Base-by-base conservation (phyloP, 2,888 invertebrate species). In the Pterobdella sp. region DNA sequence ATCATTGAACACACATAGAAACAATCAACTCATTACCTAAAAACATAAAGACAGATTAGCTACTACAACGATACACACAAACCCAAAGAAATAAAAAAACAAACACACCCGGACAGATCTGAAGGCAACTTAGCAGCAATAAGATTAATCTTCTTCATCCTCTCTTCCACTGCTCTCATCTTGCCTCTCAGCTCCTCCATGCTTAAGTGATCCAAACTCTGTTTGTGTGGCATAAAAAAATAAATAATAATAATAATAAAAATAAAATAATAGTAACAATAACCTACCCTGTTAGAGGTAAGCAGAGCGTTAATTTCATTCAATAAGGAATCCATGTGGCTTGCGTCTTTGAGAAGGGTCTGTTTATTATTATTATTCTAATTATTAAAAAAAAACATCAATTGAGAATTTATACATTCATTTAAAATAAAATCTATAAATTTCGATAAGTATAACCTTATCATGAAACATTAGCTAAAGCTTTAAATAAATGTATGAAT, bases 161-260 rank as follows among this genome's bases (percentile, higher is more conserved):
- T 87, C 79, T 95, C 94, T 81, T 96, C 95, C 85, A 97, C 96
- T 0, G 94, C 96, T 76, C 88, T 88, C 31, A 97, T 86, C 0
- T 93, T 92, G 79, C 93, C 93, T 81, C 94, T 92, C 83, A 97
- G 90, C 84, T 95, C 94, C 81, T 92, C 89, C 83, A 97, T 96
- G 32, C 93, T 89, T 84, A n/a, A n/a, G n/a, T n/a, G n/a, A n/a
- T n/a, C n/a, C n/a, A n/a, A n/a, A n/a, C n/a, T n/a, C n/a, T n/a
- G n/a, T n/a, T n/a, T n/a, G n/a, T n/a, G n/a, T n/a, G n/a, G n/a
- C n/a, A n/a, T n/a, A n/a, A n/a, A n/a, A n/a, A n/a, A n/a, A n/a
- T n/a, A n/a, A n/a, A n/a, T n/a, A n/a, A n/a, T n/a, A n/a, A n/a
- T n/a, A n/a, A n/a, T n/a, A n/a, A n/a, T n/a, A n/a, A n/a, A n/a